A percentile compares a stretch with the other conserved stretches of the same genome.
phyloP scores from a whole-genome alignment of 2,888 invertebrate species.

The Rambutsinella grinnellia region DNA sequence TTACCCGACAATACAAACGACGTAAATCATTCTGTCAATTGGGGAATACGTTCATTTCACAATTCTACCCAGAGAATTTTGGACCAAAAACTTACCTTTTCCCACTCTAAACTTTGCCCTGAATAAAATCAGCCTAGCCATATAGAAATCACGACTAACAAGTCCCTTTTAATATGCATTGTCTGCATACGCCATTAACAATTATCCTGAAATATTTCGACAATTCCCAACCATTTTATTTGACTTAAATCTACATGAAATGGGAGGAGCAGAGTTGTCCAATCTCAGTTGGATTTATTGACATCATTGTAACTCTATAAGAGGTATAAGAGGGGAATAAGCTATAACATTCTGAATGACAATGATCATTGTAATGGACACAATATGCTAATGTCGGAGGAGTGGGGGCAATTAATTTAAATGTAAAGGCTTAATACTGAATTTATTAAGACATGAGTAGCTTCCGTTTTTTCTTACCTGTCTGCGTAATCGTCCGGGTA shows the following conservation, averaged over 20 bases:
- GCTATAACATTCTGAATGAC: background rate
- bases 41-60: constrained; percentile 39
- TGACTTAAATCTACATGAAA: constrained; percentile 63
- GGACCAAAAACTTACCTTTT: too few relatives aligned
- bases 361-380: constrained; percentile 8
- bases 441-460: background rate
- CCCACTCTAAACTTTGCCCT: too few relatives aligned
- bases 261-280: constrained; percentile 60
- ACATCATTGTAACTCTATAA: constrained; percentile 7
- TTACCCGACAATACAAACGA: constrained; percentile 44
- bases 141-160: too few relatives aligned
- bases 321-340: background rate
- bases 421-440: background rate
- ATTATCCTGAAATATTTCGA: background rate
- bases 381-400: constrained; percentile 37
- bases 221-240: constrained; percentile 1
- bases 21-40: constrained; percentile 56
- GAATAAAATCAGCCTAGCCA: too few relatives aligned
- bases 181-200: too few relatives aligned
- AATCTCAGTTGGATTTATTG: constrained; percentile 48
- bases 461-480: constrained; percentile 73
- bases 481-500: constrained; percentile 87
- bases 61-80: too few relatives aligned
- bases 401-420: background rate
- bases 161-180: too few relatives aligned